Evolutionary conservation across 2,888 invertebrate genomes (phyloP), one percentile per base, ranked within the genome.

Genomic region (Stegana nigrithorax): DNA sequence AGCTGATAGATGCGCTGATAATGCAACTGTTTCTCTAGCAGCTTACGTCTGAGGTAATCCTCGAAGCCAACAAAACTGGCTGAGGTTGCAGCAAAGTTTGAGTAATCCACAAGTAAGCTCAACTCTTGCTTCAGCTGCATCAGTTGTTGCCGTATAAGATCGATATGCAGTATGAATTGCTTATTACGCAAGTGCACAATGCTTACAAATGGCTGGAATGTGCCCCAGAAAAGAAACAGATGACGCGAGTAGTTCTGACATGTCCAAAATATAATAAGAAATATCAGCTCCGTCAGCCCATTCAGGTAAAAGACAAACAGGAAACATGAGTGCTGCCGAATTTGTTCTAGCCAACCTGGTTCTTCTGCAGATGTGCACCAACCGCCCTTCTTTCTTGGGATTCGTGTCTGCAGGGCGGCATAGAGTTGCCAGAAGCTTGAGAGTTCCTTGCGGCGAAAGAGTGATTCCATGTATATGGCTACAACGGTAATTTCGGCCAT

Each of bases 141-240:
- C 57, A 84, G 50, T 19, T 84, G 78, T 60, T 73, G 68, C 1
- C 78, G 74, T 51, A 83, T 56, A 21, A 84, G 55, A 21, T 81
- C 77, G 64, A 83, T 39, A 42, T 84, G 73, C 17, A 84, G 66
- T 2, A 82, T 64, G 47, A 80, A 78, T 60, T 83, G 81, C 27
- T 72, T 64, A 36, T 78, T 81, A 0, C 81, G 69, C 12, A 78
- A 32, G 17, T 79, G 72, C 1, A 68, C 64, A 4, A 67, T 12
- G 5, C 63, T 64, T 0, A 69, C 65, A 12, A 75, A 74, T 0
- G 83, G 81, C 57, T 71, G 65, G 17, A 76, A 83, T 42, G 73
- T 66, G n/a, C 14, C 2, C 81, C 78, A 80, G 58, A 80, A 82
- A 25, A 78, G 66, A 2, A 62, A 0, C 19, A 80, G 14, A 45